phyloP scores from a whole-genome alignment of 2,797 vertebrate genomes.

The Myripristis murdjan region DNA sequence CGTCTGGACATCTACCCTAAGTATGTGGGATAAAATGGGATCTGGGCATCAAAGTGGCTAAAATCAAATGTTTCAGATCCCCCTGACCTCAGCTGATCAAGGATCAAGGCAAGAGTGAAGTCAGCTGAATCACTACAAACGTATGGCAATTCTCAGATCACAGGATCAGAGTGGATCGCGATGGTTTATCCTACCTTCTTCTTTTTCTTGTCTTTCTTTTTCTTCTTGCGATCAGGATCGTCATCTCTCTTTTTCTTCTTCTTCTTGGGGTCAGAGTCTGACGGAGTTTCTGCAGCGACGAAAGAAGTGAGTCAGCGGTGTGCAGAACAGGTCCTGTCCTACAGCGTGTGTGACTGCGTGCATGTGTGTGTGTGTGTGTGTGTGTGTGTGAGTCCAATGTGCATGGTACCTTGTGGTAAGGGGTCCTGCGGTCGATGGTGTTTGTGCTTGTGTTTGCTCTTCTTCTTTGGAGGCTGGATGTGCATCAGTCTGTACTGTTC shows the following conservation, averaged over 20 bases:
- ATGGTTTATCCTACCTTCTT: conserved; percentile 89
- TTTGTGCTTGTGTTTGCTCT: conserved; percentile 97
- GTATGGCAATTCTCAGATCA: too few species aligned
- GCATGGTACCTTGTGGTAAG: conserved; percentile 91
- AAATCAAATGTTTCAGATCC: too few species aligned
- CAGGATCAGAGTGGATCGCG: too few species aligned
- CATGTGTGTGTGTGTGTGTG: neutral
- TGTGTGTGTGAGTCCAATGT: neutral
- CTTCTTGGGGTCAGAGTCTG: conserved; percentile 97
- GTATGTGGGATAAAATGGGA: too few species aligned
- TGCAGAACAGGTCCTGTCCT: neutral
- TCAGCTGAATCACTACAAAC: too few species aligned
- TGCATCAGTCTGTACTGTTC: conserved; percentile 98
- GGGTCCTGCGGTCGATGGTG: conserved; percentile 96
- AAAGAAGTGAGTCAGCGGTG: conserved; percentile 23
- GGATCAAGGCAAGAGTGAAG: too few species aligned
- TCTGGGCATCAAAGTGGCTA: too few species aligned
- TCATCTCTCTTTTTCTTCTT: conserved; percentile 99
- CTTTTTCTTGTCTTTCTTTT: conserved; percentile 99
- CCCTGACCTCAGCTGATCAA: too few species aligned
- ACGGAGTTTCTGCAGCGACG: conserved; percentile 90
- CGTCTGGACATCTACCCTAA: too few species aligned
- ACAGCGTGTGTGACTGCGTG: neutral
- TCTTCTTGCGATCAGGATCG: conserved; percentile 95
- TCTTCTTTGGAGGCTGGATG: conserved; percentile 97